Conservation (phyloP, 1,140 invertebrate species). For the Neodiprion lecontei region DNA sequence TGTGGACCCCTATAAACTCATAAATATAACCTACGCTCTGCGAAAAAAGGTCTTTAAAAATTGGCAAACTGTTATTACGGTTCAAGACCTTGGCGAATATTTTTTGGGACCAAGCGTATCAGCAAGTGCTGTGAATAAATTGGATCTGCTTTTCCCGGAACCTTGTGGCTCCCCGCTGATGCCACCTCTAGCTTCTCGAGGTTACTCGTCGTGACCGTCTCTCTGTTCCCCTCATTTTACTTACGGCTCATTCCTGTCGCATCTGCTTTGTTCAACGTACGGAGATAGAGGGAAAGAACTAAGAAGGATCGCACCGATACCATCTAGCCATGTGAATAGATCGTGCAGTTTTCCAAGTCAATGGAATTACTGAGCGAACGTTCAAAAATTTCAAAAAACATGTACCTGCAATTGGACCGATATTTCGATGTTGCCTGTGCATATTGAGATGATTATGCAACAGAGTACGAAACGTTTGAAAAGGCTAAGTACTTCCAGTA, state of each 20-base stretch:
- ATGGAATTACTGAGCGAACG: too few relatives aligned
- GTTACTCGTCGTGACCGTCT: background rate
- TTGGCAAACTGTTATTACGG: slow-evolving; percentile 21
- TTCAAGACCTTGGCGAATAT: slow-evolving; percentile 31
- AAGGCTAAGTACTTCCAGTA: too few relatives aligned
- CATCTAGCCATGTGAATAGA: too few relatives aligned
- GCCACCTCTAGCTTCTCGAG: background rate
- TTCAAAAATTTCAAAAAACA: too few relatives aligned
- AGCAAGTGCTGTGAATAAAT: slow-evolving; percentile 3
- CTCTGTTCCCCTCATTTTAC: background rate
- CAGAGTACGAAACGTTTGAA: too few relatives aligned
- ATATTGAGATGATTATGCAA: too few relatives aligned
- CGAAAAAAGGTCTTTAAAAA: slow-evolving; percentile 8
- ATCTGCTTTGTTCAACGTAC: background rate
- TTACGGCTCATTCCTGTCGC: background rate
- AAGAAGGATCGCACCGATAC: background rate
- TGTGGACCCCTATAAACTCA: background rate
- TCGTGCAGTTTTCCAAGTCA: too few relatives aligned
- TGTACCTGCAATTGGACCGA: too few relatives aligned
- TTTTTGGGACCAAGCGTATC: background rate
- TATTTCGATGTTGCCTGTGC: too few relatives aligned
- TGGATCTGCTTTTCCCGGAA: background rate
- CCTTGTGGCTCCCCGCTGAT: background rate
- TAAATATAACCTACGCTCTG: background rate
- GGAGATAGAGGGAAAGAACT: background rate